These are phyloP conservation scores for Glaucopsyche alexis DNA, from an alignment of 2,888 invertebrate genomes.

Conservation along the genomic window DNA sequence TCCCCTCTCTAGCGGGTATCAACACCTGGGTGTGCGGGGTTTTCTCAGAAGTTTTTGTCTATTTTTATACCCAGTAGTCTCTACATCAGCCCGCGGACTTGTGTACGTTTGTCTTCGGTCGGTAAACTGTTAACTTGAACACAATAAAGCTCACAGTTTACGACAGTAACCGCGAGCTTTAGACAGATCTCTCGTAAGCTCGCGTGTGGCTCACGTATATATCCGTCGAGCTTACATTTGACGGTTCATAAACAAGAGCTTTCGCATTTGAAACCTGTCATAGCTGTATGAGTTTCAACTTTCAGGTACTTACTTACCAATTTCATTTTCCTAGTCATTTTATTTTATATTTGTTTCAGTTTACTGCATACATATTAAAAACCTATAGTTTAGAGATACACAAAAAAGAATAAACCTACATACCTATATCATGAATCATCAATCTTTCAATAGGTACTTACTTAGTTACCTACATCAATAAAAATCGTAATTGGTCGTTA, in stretches of 20 bases:
- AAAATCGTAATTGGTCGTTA: too few relatives aligned
- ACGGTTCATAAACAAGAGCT: neutral
- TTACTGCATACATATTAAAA: too few relatives aligned
- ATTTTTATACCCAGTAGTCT: conserved; percentile 45
- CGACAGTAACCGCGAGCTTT: neutral
- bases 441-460: too few relatives aligned
- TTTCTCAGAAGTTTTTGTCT: conserved; percentile 54
- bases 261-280: neutral
- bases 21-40: conserved; percentile 50
- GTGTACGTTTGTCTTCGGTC: conserved; percentile 12
- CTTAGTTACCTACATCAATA: too few relatives aligned
- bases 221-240: neutral
- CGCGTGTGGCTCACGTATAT: neutral
- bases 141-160: neutral
- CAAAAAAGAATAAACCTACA: too few relatives aligned
- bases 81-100: conserved; percentile 17
- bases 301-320: too few relatives aligned
- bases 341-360: too few relatives aligned
- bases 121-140: neutral
- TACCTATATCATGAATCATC: too few relatives aligned
- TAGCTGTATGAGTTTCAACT: too few relatives aligned
- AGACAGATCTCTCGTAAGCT: neutral
- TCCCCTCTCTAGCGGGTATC: conserved; percentile 39
- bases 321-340: too few relatives aligned
- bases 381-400: too few relatives aligned